Evolutionary conservation across 2,797 vertebrate genomes (phyloP), one percentile per base, ranked within the genome.

Genomic region (Molothrus aeneus): DNA sequence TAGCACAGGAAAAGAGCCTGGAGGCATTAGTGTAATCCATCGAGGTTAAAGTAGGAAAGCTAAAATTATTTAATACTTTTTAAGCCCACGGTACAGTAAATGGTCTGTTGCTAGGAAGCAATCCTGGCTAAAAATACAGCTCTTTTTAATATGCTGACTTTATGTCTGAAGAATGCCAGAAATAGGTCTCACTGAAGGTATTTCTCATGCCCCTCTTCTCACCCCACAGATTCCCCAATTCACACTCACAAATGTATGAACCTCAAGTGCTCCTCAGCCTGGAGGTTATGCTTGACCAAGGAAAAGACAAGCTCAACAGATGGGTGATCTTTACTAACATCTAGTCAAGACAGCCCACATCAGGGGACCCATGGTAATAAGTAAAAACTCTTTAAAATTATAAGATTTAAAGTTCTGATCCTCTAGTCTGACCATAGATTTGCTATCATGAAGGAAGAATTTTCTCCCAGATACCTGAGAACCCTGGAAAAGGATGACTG

Each of bases 61-160:
- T 96, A 95, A 95, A 96, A 97, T 97, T 93, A 97, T 96, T 97
- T 95, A 95, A 95, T 93, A 92, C 91, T 85, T 93, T 95, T 96
- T 93, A 95, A 96, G 68, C 78, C 60, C 60, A 71, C 29, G 77
- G 94, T 86, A 92, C 88, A 93, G 80, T 93, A 92, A 91, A 93
- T 45, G 93, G 71, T 59, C 66, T 2, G 38, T 88, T 96, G 95
- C 95, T 93, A 95, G 90, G 92, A 87, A 82, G 95, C 90, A 87
- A 77, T 68, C 71, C 80, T 61, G 50, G 64, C 71, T 92, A 88
- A 96, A 96, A 95, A 95, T 94, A 86, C n/a, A 56, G 60, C 36
- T 81, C 38, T 82, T 68, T 51, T 88, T 86, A 95, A 63, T 86
- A 93, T 42, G 54, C 66, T 94, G 86, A 81, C 34, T 86, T 86